Percentiles rank a stretch among this genome's conserved stretches.
Conservation (phyloP, 2,888 invertebrate genomes). For the Cheilosia soror region DNA sequence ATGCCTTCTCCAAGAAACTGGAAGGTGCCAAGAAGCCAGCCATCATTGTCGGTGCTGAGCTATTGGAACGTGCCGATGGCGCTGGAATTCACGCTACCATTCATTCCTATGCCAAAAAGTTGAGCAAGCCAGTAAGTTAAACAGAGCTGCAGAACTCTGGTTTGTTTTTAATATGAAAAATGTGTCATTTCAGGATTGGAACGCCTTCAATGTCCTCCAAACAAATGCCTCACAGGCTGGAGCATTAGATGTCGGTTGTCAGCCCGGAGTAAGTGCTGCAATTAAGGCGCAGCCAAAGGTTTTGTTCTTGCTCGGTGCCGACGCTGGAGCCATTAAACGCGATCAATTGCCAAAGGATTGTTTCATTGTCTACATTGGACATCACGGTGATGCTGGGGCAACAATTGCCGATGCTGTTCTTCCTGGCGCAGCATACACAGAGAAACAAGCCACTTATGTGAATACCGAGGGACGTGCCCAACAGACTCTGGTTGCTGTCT, state of each 20-base stretch:
- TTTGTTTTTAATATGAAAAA: too few relatives aligned
- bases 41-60: slow-evolving; percentile 95
- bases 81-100: slow-evolving; percentile 90
- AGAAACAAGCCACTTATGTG: slow-evolving; percentile 98
- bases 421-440: slow-evolving; percentile 99
- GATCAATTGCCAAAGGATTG: slow-evolving; percentile 92
- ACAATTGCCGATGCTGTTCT: slow-evolving; percentile 95
- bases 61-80: slow-evolving; percentile 91
- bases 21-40: slow-evolving; percentile 94
- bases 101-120: slow-evolving; percentile 88
- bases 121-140: slow-evolving; percentile 85
- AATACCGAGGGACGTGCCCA: slow-evolving; percentile 99
- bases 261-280: slow-evolving; percentile 87
- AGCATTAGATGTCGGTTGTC: slow-evolving; percentile 97
- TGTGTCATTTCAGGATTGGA: slow-evolving; percentile 85
- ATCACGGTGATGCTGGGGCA: slow-evolving; percentile 98
- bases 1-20: slow-evolving; percentile 89
- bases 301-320: slow-evolving; percentile 96
- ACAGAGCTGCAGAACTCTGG: background rate
- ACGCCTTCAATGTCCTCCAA: slow-evolving; percentile 97
- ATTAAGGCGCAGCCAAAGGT: slow-evolving; percentile 90
- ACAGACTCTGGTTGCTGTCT: slow-evolving; percentile 93
- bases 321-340: slow-evolving; percentile 90
- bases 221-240: slow-evolving; percentile 96
- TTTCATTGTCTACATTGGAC: slow-evolving; percentile 96